A percentile compares a stretch with the other conserved stretches of the same genome.
These are phyloP conservation scores for Chymomyza costata DNA, from an alignment of 1,140 invertebrate genomes.

Conservation along the genomic window DNA sequence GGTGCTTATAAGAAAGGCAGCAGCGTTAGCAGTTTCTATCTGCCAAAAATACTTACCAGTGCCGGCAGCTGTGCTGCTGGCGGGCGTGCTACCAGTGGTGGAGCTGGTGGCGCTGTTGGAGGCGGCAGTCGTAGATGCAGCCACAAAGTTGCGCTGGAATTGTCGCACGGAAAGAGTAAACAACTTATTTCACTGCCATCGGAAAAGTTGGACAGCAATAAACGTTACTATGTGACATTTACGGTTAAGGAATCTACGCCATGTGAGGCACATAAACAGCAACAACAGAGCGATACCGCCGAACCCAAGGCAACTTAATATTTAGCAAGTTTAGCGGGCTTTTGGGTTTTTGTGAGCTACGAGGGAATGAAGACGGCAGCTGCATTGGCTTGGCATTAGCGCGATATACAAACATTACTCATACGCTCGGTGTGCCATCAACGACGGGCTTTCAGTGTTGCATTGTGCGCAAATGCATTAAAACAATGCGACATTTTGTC, in stretches of 20 bases:
- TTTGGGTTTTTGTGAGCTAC: conserved; percentile 64
- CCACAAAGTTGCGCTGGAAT: conserved; percentile 82
- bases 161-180: conserved; percentile 86
- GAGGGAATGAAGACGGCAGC: conserved; percentile 17
- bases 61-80: conserved; percentile 31
- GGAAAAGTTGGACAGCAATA: conserved; percentile 89
- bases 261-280: conserved; percentile 36
- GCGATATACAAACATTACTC: conserved; percentile 9
- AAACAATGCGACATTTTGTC: conserved; percentile 68
- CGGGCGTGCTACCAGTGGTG: conserved; percentile 16
- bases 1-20: conserved; percentile 69
- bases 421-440: conserved; percentile 28
- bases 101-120: conserved; percentile 5
- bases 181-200: conserved; percentile 89
- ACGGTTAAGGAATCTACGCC: conserved; percentile 83
- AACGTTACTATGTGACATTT: conserved; percentile 92
- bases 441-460: conserved; percentile 12
- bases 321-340: conserved; percentile 46
- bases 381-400: conserved; percentile 12
- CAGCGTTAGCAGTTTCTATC: conserved; percentile 74
- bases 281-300: conserved; percentile 27
- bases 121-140: conserved; percentile 38
- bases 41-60: conserved; percentile 73
- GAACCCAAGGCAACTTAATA: conserved; percentile 35
- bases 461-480: conserved; percentile 67